Conservation (phyloP, 2,797 vertebrate genomes). For the Carcharodon carcharias region DNA sequence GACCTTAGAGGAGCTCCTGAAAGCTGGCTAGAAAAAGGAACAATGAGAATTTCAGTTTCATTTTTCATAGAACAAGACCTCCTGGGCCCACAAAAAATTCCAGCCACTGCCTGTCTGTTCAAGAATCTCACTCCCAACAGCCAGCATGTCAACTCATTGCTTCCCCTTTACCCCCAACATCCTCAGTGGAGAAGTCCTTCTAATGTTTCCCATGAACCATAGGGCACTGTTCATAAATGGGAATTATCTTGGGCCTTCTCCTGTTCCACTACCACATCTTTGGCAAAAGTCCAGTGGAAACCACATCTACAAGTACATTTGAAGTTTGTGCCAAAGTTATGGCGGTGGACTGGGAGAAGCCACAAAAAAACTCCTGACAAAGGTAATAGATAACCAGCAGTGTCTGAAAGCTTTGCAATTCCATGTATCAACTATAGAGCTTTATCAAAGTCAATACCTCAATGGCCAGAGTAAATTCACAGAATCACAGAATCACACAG, state of each 20-base stretch:
- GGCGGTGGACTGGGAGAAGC: too few relatives aligned
- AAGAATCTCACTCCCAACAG: not conserved
- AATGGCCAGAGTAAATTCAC: not conserved
- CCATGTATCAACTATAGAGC: not conserved
- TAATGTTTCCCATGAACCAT: not conserved
- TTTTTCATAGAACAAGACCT: not conserved
- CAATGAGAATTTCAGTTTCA: not conserved
- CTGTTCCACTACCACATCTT: too few relatives aligned
- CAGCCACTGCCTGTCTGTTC: too few relatives aligned
- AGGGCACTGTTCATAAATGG: too few relatives aligned
- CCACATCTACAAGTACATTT: too few relatives aligned
- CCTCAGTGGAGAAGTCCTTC: not conserved
- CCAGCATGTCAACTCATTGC: not conserved
- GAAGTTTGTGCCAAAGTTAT: too few relatives aligned
- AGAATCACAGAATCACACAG: too few relatives aligned
- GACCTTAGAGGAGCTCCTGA: too few relatives aligned
- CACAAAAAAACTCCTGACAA: not conserved
- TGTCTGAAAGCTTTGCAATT: not conserved
- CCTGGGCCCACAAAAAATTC: too few relatives aligned
- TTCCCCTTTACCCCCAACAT: not conserved
- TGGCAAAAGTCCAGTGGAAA: too few relatives aligned
- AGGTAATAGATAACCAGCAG: too few relatives aligned
- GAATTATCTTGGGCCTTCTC: too few relatives aligned
- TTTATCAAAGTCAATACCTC: not conserved
- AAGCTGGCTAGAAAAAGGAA: not conserved